Percentiles rank a stretch among this genome's conserved stretches.
phyloP scores from a whole-genome alignment of 2,113 vertebrate species.

The Rhineura floridana region DNA sequence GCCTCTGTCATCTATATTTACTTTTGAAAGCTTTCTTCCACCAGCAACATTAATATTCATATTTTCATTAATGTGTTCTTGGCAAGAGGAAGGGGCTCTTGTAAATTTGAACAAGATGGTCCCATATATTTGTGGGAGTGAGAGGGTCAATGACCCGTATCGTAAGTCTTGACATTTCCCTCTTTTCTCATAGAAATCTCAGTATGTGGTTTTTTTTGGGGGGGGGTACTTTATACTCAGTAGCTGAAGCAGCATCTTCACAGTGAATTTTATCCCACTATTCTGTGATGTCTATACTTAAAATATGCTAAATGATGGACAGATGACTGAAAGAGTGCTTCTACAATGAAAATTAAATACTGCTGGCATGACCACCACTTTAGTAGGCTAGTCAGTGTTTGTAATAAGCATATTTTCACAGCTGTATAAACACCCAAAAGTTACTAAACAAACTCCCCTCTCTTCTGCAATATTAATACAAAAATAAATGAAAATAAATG shows the following conservation, averaged over 20 bases:
- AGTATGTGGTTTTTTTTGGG: not conserved
- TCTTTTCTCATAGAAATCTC: slow-evolving; percentile 52
- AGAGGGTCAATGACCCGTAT: slow-evolving; percentile 48
- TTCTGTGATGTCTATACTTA: slow-evolving; percentile 66
- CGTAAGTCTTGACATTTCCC: slow-evolving; percentile 54
- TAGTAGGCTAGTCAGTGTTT: slow-evolving; percentile 74
- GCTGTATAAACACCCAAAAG: slow-evolving; percentile 75
- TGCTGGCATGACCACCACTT: slow-evolving; percentile 69
- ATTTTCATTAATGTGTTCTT: slow-evolving; percentile 49
- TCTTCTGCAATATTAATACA: slow-evolving; percentile 74
- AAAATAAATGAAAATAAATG: slow-evolving; percentile 71
- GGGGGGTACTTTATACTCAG: slow-evolving; percentile 45
- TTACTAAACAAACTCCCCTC: slow-evolving; percentile 44
- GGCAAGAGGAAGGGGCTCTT: not conserved
- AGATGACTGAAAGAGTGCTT: slow-evolving; percentile 73
- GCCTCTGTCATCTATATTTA: slow-evolving; percentile 31
- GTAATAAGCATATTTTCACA: slow-evolving; percentile 75
- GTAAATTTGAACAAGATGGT: slow-evolving; percentile 32
- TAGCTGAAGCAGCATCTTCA: slow-evolving; percentile 57
- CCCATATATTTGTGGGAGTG: slow-evolving; percentile 43
- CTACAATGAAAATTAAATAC: slow-evolving; percentile 78
- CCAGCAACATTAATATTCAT: slow-evolving; percentile 17
- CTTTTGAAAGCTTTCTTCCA: slow-evolving; percentile 29
- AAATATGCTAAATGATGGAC: slow-evolving; percentile 75
- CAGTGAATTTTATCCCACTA: slow-evolving; percentile 62